Percentiles rank a stretch among this genome's conserved stretches.
Conservation (phyloP, 1,140 invertebrate species). For the Neoseiulus cucumeris region DNA sequence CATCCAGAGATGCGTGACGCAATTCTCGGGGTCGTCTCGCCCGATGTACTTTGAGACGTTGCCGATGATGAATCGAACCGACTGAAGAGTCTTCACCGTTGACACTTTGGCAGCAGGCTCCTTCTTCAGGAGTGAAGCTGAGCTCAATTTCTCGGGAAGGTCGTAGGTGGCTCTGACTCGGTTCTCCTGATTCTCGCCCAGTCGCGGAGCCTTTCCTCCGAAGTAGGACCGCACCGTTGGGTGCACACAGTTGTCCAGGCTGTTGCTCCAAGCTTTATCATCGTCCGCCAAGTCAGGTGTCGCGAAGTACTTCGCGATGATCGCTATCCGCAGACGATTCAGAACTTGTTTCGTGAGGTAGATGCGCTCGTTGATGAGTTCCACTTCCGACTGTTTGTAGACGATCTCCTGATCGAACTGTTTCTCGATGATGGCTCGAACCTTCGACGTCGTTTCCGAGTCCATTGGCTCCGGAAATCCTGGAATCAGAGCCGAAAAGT, state of each 20-base stretch:
- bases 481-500: no score
- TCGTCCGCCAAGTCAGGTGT: constrained; percentile 20
- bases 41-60: constrained; percentile 58
- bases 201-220: constrained; percentile 15
- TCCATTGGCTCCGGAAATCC: no score
- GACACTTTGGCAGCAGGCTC: constrained; percentile 12
- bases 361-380: constrained; percentile 31
- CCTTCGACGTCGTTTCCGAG: constrained; percentile 16
- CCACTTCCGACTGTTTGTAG: constrained; percentile 23
- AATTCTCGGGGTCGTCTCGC: constrained; percentile 37
- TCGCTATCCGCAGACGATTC: constrained; percentile 37
- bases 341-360: constrained; percentile 39
- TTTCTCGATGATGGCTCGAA: constrained; percentile 28
- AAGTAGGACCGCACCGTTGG: constrained; percentile 4
- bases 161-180: constrained; percentile 25
- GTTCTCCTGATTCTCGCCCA: constrained; percentile 28
- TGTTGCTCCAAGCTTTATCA: constrained; percentile 13
- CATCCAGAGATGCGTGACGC: constrained; percentile 70
- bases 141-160: constrained; percentile 16
- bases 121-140: constrained; percentile 16
- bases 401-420: constrained; percentile 37
- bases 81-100: constrained; percentile 16
- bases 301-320: constrained; percentile 28
- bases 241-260: constrained; percentile 14
- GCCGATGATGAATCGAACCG: constrained; percentile 41